These are phyloP conservation scores for Megaptera novaeangliae DNA, from an alignment of 2,113 vertebrate genomes.

Conservation along the genomic window DNA sequence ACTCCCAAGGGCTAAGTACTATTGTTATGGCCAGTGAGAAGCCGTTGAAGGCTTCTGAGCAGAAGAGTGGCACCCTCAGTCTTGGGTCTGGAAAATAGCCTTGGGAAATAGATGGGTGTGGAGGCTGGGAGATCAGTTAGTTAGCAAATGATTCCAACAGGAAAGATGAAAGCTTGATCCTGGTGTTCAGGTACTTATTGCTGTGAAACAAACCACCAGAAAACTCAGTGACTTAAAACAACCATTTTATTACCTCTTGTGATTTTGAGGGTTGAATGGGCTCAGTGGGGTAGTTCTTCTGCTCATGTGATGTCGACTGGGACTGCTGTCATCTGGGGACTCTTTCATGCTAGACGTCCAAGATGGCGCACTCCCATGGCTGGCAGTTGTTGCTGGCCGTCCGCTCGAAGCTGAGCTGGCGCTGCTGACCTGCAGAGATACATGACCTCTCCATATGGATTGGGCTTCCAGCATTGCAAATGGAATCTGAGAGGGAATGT, in stretches of 20 bases:
- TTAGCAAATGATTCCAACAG: neutral
- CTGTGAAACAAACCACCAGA: neutral
- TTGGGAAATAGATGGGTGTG: neutral
- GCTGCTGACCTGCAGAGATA: neutral
- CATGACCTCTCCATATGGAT: neutral
- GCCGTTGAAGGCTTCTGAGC: neutral
- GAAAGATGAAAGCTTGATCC: neutral
- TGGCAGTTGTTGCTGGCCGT: neutral
- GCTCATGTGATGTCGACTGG: no score
- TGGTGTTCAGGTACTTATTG: neutral
- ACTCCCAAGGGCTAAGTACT: neutral
- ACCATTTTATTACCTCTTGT: neutral
- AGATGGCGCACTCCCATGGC: fast-evolving
- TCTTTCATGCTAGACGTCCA: neutral
- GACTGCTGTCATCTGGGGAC: neutral
- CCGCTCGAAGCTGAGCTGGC: no score
- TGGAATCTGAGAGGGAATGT: neutral
- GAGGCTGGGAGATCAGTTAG: neutral
- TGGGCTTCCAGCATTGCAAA: neutral
- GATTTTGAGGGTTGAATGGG: neutral
- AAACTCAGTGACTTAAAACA: neutral
- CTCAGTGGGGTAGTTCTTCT: neutral
- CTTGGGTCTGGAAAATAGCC: neutral
- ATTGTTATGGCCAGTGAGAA: neutral
- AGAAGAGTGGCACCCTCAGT: neutral